Percentiles rank a stretch among this genome's conserved stretches.
These are phyloP conservation scores for Holotrichia oblita DNA, from an alignment of 1,140 invertebrate species.

Conservation along the genomic window DNA sequence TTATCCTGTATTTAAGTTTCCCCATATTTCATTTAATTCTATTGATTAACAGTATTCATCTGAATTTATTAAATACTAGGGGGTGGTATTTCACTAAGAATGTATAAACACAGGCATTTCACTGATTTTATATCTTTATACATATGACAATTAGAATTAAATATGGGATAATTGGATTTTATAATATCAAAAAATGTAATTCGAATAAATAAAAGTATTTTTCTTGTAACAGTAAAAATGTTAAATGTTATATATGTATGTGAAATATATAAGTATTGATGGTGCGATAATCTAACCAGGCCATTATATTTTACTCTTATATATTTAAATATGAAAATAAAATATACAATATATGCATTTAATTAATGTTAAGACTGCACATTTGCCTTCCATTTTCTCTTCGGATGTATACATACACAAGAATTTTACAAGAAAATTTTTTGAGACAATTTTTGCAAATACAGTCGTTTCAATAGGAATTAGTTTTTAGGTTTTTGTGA, in stretches of 20 bases:
- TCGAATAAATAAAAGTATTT: not conserved
- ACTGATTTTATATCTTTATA: not conserved
- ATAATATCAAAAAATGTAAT: not conserved
- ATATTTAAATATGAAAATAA: conserved; percentile 6
- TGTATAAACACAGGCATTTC: not conserved
- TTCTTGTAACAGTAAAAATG: not conserved
- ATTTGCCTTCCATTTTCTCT: conserved; percentile 52
- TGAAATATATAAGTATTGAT: conserved; percentile 28
- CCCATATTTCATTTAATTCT: no score
- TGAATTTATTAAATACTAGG: no score
- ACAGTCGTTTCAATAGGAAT: conserved; percentile 46
- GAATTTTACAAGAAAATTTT: conserved; percentile 34
- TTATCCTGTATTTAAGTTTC: no score
- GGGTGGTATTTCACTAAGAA: not conserved
- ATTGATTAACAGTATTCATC: no score
- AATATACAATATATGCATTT: conserved; percentile 13
- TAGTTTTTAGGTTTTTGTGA: not conserved
- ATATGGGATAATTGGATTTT: not conserved
- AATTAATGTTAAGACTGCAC: conserved; percentile 51
- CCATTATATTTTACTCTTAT: not conserved
- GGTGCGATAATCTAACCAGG: not conserved
- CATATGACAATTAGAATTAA: not conserved
- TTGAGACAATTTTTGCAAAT: conserved; percentile 44
- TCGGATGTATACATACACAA: conserved; percentile 40
- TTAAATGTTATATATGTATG: conserved; percentile 22